These are phyloP conservation scores for Paratilapia polleni DNA, from an alignment of 2,113 vertebrate species.

Conservation along the genomic window DNA sequence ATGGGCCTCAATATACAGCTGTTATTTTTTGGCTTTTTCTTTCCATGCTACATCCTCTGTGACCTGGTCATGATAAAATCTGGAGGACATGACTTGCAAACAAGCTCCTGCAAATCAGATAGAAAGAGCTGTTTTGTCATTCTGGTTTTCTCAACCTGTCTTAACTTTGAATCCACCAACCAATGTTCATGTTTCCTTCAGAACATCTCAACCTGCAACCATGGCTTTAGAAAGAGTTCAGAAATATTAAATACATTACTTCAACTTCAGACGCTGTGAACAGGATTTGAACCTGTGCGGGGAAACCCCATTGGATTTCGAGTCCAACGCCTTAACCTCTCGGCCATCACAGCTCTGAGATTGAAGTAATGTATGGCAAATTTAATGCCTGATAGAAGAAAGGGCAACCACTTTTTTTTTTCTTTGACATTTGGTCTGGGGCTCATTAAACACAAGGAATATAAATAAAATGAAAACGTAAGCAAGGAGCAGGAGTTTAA, in stretches of 20 bases:
- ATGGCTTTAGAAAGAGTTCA: neutral
- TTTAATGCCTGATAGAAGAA: neutral
- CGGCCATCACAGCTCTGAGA: conserved; percentile 9
- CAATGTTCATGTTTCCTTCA: neutral
- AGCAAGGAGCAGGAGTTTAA: neutral
- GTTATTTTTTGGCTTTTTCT: neutral
- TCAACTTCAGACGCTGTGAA: accelerated
- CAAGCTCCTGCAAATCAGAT: too few relatives aligned
- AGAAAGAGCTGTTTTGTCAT: too few relatives aligned
- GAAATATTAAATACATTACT: neutral
- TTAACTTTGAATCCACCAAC: too few relatives aligned
- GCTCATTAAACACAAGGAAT: neutral
- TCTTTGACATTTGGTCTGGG: neutral
- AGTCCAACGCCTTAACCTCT: conserved; percentile 24
- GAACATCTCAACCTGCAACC: accelerated
- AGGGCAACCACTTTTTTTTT: neutral
- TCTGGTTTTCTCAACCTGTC: too few relatives aligned
- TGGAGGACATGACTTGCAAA: neutral
- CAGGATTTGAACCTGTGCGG: neutral
- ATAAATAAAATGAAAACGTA: neutral
- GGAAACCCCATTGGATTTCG: conserved; percentile 10
- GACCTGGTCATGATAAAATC: neutral
- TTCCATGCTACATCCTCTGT: neutral
- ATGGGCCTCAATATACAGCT: neutral
- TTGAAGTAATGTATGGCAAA: neutral